Evolutionary conservation across 2,888 invertebrate species (phyloP).

Genomic region (Pocota personata): DNA sequence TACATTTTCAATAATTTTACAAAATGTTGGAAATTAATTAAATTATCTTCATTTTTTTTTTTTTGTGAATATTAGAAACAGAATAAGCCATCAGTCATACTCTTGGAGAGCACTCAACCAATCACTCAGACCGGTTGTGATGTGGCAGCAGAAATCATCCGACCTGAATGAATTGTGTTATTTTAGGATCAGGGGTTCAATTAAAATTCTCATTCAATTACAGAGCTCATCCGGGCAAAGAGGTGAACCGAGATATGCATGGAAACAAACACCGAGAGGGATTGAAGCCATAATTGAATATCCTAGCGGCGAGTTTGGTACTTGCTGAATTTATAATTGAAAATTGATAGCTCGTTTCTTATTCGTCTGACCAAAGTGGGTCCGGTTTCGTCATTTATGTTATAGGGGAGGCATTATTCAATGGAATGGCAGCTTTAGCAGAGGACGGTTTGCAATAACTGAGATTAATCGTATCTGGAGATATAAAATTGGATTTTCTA

Average conservation of each 20-base stretch:
- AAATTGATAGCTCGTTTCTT: slow-evolving; percentile 58
- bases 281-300: slow-evolving; percentile 67
- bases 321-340: slow-evolving; percentile 68
- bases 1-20: slow-evolving; percentile 21
- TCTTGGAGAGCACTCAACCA: slow-evolving; percentile 19
- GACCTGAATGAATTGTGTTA: slow-evolving; percentile 67
- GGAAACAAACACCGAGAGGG: slow-evolving; percentile 41
- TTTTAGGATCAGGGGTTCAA: slow-evolving; percentile 70
- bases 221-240: slow-evolving; percentile 56
- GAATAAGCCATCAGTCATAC: slow-evolving; percentile 24
- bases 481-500: background rate
- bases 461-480: background rate
- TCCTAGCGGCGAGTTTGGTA: slow-evolving; percentile 55
- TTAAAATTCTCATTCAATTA: slow-evolving; percentile 70
- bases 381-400: slow-evolving; percentile 21
- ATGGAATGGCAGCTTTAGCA: background rate
- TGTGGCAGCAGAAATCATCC: slow-evolving; percentile 22
- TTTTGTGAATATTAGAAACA: slow-evolving; percentile 1
- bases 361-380: slow-evolving; percentile 44
- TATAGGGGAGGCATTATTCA: background rate
- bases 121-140: slow-evolving; percentile 25
- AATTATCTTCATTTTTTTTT: slow-evolving; percentile 4
- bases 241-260: slow-evolving; percentile 48
- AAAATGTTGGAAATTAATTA: slow-evolving; percentile 58
- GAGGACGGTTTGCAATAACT: background rate